A percentile compares a stretch with the other conserved stretches of the same genome.
Conservation (phyloP, 2,113 vertebrate genomes). For the Eurystomus gularis region DNA sequence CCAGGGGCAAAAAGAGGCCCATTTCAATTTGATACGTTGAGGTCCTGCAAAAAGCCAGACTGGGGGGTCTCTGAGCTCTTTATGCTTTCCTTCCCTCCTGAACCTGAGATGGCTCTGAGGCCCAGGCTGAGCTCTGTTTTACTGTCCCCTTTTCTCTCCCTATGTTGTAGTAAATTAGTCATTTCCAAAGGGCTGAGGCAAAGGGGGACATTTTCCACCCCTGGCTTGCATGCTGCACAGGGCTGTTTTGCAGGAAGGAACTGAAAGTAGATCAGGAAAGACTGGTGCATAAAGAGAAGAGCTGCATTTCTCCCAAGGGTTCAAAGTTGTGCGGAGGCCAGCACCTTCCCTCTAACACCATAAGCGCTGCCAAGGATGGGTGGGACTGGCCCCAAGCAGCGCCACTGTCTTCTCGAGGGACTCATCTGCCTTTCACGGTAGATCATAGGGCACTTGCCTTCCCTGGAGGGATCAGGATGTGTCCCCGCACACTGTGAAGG, state of each 20-base stretch:
- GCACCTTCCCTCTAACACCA: background rate
- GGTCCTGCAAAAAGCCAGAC: slow-evolving; percentile 16
- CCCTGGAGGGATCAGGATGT: background rate
- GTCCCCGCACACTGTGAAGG: too few species aligned
- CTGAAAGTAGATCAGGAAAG: background rate
- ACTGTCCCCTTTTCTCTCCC: background rate
- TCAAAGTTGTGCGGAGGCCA: background rate
- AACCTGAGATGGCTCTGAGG: slow-evolving; percentile 42
- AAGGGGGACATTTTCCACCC: background rate
- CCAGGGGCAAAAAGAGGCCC: slow-evolving; percentile 61
- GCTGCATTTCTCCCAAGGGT: background rate
- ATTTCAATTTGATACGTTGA: slow-evolving; percentile 54
- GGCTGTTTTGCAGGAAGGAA: background rate
- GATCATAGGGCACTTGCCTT: background rate
- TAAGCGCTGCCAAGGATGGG: background rate
- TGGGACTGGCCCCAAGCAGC: background rate
- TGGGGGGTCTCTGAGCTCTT: slow-evolving; percentile 46
- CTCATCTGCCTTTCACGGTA: background rate
- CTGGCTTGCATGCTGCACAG: background rate
- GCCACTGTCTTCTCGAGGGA: background rate
- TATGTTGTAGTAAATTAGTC: background rate
- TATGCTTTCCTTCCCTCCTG: slow-evolving; percentile 37
- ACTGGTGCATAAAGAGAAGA: background rate
- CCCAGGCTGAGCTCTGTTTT: background rate
- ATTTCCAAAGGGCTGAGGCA: background rate